These are phyloP conservation scores for Struthidea cinerea DNA, from an alignment of 2,113 vertebrate genomes.

Conservation along the genomic window DNA sequence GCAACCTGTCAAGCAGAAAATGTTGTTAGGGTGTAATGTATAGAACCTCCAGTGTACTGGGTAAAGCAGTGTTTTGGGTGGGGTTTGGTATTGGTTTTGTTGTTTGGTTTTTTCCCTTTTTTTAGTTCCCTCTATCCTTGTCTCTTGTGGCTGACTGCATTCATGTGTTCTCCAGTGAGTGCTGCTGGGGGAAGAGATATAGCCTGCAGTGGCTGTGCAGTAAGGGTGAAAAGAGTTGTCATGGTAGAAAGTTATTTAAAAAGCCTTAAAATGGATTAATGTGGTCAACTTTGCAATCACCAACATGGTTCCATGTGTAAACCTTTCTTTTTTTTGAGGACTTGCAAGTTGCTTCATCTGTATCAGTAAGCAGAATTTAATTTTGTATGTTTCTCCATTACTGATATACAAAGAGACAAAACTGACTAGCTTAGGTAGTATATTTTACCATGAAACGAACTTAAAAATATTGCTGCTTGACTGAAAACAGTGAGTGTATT, in stretches of 20 bases:
- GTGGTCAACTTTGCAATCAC: not conserved
- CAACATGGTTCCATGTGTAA: not conserved
- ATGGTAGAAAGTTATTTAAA: not conserved
- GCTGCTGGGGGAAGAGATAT: not conserved
- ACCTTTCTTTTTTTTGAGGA: not conserved
- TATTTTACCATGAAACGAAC: not conserved
- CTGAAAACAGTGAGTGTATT: not conserved
- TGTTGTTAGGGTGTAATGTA: not conserved
- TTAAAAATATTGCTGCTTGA: not conserved
- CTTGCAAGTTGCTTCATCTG: not conserved
- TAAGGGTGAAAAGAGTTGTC: not conserved
- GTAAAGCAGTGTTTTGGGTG: not conserved
- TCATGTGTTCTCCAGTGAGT: not conserved
- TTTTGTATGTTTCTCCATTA: not conserved
- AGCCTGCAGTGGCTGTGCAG: not conserved
- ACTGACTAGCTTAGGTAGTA: not conserved
- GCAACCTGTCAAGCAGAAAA: not conserved
- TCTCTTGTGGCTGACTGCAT: not conserved
- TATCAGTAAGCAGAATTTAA: not conserved
- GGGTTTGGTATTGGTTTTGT: not conserved
- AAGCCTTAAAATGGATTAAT: not conserved
- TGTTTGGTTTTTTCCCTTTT: not conserved
- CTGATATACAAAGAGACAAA: not conserved
- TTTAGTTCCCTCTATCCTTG: not conserved
- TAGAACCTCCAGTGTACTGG: not conserved